phyloP scores from a whole-genome alignment of 2,113 vertebrate genomes.

The Actenoides hombroni region DNA sequence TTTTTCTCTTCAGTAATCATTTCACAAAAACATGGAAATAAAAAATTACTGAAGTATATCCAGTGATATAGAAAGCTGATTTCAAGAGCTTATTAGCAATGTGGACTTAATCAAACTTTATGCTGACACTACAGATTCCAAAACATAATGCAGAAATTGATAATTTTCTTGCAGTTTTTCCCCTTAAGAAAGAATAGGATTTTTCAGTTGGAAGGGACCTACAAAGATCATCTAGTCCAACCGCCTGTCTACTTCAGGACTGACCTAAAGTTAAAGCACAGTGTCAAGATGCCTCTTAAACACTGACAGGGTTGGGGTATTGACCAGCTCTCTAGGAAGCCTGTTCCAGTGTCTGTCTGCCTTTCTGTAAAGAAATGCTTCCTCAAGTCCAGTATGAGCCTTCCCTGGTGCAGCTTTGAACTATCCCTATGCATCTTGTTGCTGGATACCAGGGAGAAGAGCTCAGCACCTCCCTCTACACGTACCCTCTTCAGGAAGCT shows the following conservation, averaged over 20 bases:
- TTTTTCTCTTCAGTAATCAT: background rate
- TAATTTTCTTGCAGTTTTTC: background rate
- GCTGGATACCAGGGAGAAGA: background rate
- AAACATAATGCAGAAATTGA: background rate
- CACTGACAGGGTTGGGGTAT: background rate
- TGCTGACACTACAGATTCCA: background rate
- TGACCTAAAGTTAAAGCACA: background rate
- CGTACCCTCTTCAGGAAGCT: background rate
- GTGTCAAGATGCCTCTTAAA: background rate
- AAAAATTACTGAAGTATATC: background rate
- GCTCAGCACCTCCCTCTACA: background rate
- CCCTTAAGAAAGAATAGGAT: background rate
- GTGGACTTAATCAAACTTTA: background rate
- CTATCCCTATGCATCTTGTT: accelerated
- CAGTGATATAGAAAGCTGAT: background rate
- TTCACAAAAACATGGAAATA: background rate
- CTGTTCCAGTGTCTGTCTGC: background rate
- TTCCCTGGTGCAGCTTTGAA: background rate
- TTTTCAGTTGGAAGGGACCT: background rate
- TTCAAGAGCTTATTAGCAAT: background rate
- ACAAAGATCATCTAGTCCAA: background rate
- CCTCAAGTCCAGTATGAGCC: background rate
- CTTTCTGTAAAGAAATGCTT: background rate
- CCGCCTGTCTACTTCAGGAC: background rate
- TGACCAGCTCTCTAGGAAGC: accelerated